Evolutionary conservation across 2,113 vertebrate genomes (phyloP), one percentile per base, ranked within the genome.

Genomic region (Symphodus melops): DNA sequence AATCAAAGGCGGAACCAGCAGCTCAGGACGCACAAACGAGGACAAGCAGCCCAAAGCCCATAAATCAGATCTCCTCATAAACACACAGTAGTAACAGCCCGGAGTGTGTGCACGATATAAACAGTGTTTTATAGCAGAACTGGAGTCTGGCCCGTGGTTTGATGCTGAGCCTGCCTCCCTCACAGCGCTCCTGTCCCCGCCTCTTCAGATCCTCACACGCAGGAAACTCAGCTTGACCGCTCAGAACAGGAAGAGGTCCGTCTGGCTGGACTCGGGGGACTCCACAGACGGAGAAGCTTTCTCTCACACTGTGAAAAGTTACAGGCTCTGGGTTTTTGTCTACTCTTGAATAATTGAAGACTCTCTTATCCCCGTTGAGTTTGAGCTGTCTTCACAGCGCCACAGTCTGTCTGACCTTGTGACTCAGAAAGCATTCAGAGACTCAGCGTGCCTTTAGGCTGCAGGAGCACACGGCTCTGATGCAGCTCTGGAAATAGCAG

Each of bases 291-390:
- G 72, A 79, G 79, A 61, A 39, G 33, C 42, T 53, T 70, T 68
- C 36, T 54, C 68, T 75, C 61, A 64, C 76, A 57, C 79, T 88
- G 60, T 79, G 76, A 85, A 87, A 85, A 79, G 76, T 79, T 85
- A 75, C 74, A 46, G 28, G 81, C 53, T 76, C 59, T 63, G 44
- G 52, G 67, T 79, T 87, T 33, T 86, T 46, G 74, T 81, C 83
- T 61, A 11, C 77, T 75, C 37, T 20, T 88, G 83, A 88, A 88
- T 88, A 63, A 88, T 86, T 70, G 55, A 83, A 65, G 63, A 56
- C 11, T 41, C 58, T 72, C 71, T 46, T 33, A 60, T 70, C 23
- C 60, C 53, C 46, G 65, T 60, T 61, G 72, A 68, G 76, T 59
- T 64, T n/a, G 63, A 73, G 72, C 71, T 68, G 60, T 51, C 69